Evolutionary conservation across 2,888 invertebrate genomes (phyloP).

Genomic region (Volucella bombylans): DNA sequence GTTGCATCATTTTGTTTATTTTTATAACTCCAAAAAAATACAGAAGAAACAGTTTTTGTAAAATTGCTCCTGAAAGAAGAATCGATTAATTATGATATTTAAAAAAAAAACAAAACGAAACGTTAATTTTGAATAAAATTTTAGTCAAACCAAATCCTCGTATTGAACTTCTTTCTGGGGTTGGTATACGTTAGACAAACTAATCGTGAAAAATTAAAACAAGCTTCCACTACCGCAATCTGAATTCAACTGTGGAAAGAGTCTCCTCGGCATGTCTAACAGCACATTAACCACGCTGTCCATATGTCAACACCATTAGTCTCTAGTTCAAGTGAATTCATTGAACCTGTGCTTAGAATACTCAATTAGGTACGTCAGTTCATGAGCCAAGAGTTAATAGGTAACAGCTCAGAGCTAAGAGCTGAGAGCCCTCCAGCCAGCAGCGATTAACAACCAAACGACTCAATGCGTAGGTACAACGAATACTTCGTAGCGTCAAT

Average conservation of each 20-base stretch:
- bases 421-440: neutral
- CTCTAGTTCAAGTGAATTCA: conserved; percentile 69
- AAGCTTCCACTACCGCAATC: conserved; percentile 14
- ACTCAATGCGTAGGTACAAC: conserved; percentile 48
- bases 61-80: no score
- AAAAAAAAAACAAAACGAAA: no score
- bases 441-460: conserved; percentile 53
- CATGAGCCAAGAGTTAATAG: neutral
- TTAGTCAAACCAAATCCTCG: no score
- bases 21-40: no score
- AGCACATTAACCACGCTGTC: conserved; percentile 31
- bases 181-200: no score
- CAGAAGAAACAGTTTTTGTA: no score
- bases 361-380: conserved; percentile 51
- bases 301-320: conserved; percentile 31
- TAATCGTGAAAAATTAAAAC: neutral
- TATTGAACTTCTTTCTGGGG: no score
- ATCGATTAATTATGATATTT: no score
- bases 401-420: no score
- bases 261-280: conserved; percentile 7
- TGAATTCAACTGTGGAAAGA: conserved; percentile 11
- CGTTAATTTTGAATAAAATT: no score
- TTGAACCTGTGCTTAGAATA: conserved; percentile 64
- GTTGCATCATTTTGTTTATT: no score
- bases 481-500: conserved; percentile 41